Evolutionary conservation across 2,113 vertebrate genomes (phyloP), one percentile per base, ranked within the genome.

Genomic region (Melanocharis versteri): DNA sequence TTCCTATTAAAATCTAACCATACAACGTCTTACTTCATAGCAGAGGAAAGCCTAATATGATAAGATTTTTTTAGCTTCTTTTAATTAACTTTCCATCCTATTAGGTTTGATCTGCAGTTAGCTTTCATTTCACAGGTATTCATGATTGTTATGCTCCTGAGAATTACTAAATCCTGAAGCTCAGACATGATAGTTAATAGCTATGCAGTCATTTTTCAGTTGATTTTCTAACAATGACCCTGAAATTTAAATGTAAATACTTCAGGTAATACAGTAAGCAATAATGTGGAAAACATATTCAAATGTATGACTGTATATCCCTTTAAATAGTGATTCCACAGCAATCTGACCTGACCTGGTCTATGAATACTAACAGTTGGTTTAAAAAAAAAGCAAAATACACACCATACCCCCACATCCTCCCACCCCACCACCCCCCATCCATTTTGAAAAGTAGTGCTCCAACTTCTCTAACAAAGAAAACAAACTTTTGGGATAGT

Each of bases 1-100:
- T 97, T 96, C 89, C 81, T 97, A 97, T 97, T 98, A 97, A 96
- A 70, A 56, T 89, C 76, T 72, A 86, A 72, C 79, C 48, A 50
- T 85, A 91, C 85, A 92, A 84, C 8, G 33, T 97, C 95, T 93
- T 96, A 72, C 50, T 88, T 96, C 64, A 62, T 95, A 95, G 93
- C 91, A 86, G 92, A 97, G 93, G 66, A 80, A 90, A 95, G 30
- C n/a, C 66, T 96, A 81, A 96, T 96, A 96, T 79, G 83, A 96
- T 98, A 97, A 97, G 87, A 31, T 19, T 96, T 97, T 97, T 94
- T 97, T 97, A 91, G 88, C 90, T 97, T 78, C 79, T 96, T 95
- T 97, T 98, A 98, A 98, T 98, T 98, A 98, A 97, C 94, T 97
- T 97, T 93, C 91, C 94, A 62, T 93, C 82, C 93, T 96, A 88